Evolutionary conservation across 2,888 invertebrate genomes (phyloP).

Genomic region (Melieria omissa): DNA sequence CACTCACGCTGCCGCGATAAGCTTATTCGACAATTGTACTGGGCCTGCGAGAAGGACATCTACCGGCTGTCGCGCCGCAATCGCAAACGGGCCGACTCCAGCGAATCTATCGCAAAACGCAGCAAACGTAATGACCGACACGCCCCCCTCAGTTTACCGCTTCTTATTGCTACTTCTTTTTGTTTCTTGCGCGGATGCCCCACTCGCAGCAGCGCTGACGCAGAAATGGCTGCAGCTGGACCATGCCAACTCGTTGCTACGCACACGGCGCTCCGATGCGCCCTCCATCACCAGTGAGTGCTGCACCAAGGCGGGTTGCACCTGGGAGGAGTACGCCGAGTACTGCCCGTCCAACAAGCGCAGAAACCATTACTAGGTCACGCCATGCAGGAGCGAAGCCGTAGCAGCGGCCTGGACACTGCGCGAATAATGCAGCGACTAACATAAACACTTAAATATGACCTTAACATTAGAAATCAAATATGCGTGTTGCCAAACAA

Average conservation of each 20-base stretch:
- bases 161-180: background rate
- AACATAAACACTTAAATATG: too few relatives aligned
- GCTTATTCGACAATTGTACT: constrained; percentile 70
- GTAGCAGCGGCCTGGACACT: background rate
- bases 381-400: background rate
- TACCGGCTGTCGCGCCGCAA: constrained; percentile 70
- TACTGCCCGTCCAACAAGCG: constrained; percentile 73
- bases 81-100: constrained; percentile 48
- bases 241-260: constrained; percentile 60
- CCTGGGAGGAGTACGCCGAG: constrained; percentile 75
- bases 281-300: constrained; percentile 72
- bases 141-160: background rate
- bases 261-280: constrained; percentile 55
- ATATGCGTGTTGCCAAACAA: too few relatives aligned
- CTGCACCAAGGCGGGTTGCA: constrained; percentile 71
- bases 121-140: constrained; percentile 36
- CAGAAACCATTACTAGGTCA: constrained; percentile 56
- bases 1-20: constrained; percentile 71
- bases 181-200: background rate
- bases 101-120: constrained; percentile 46
- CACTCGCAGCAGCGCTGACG: constrained; percentile 22
- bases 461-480: too few relatives aligned
- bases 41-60: constrained; percentile 75
- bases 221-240: constrained; percentile 64
- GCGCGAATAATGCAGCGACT: background rate